Percentiles rank a stretch among this genome's conserved stretches.
These are phyloP conservation scores for Folsomia manolachei DNA, from an alignment of 2,888 invertebrate genomes.

Conservation along the genomic window DNA sequence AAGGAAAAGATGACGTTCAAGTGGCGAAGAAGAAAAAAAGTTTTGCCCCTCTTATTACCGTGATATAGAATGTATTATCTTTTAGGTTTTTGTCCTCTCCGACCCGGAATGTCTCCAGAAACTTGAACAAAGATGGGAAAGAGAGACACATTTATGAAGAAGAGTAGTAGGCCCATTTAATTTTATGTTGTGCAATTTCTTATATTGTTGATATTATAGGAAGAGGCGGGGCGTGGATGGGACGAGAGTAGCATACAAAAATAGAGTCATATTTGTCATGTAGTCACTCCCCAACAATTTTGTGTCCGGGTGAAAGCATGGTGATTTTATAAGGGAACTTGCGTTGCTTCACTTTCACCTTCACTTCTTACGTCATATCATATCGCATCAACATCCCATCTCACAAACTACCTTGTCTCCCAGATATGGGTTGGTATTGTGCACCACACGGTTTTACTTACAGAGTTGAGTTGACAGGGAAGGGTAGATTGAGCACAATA, in stretches of 20 bases:
- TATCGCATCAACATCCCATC: too few relatives aligned
- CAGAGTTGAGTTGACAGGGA: too few relatives aligned
- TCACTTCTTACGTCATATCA: background rate
- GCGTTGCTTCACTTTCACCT: background rate
- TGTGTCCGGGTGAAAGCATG: background rate
- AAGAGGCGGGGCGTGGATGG: background rate
- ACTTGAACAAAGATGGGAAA: background rate
- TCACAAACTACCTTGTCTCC: too few relatives aligned
- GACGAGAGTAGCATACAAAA: too few relatives aligned
- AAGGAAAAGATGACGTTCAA: background rate
- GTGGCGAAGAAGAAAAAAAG: too few relatives aligned
- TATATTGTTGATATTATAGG: constrained; percentile 20
- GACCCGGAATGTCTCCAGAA: background rate
- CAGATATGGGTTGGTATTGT: too few relatives aligned
- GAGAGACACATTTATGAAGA: constrained; percentile 12
- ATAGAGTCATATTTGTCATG: background rate
- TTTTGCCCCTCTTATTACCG: background rate
- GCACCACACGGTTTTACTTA: too few relatives aligned
- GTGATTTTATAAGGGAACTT: background rate
- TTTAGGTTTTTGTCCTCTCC: background rate
- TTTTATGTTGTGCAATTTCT: constrained; percentile 21
- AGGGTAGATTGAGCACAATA: too few relatives aligned
- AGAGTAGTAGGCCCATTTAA: constrained; percentile 16
- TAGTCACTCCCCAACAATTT: background rate
- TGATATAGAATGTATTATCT: background rate